These are phyloP conservation scores for Folsomia candida DNA, from an alignment of 2,888 invertebrate species.

Conservation along the genomic window DNA sequence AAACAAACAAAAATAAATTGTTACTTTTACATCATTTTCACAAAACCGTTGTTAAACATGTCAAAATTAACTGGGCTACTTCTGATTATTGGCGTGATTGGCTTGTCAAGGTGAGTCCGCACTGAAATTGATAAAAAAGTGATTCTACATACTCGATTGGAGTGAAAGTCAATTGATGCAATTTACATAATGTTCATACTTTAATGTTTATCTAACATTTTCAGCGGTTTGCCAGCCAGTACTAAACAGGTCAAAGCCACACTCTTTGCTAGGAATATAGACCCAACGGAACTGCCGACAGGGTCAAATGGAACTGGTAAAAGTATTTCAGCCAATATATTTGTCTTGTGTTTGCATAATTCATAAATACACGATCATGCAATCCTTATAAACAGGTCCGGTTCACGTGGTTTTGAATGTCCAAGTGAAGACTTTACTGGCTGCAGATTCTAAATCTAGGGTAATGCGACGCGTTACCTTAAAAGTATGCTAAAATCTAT, in stretches of 20 bases:
- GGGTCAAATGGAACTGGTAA: constrained; percentile 91
- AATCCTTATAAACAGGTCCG: background rate
- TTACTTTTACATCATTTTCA: too few relatives aligned
- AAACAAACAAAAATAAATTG: background rate
- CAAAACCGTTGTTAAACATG: background rate
- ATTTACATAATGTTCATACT: background rate
- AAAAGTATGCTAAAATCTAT: background rate
- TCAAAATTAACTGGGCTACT: background rate
- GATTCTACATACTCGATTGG: too few relatives aligned
- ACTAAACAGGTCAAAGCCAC: constrained; percentile 89
- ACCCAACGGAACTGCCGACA: constrained; percentile 84
- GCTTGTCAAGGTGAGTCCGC: background rate
- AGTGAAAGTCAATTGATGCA: background rate
- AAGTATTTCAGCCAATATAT: constrained; percentile 52
- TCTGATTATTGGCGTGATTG: background rate
- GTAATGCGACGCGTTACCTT: background rate
- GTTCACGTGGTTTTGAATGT: background rate
- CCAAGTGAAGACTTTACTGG: constrained; percentile 1
- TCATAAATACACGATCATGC: background rate
- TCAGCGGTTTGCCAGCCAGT: background rate
- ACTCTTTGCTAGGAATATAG: constrained; percentile 85
- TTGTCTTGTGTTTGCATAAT: too few relatives aligned
- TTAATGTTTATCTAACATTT: background rate
- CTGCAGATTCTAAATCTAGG: background rate
- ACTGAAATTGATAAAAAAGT: too few relatives aligned